Conservation (phyloP, 1,140 invertebrate species). For the Calycopis cecrops region DNA sequence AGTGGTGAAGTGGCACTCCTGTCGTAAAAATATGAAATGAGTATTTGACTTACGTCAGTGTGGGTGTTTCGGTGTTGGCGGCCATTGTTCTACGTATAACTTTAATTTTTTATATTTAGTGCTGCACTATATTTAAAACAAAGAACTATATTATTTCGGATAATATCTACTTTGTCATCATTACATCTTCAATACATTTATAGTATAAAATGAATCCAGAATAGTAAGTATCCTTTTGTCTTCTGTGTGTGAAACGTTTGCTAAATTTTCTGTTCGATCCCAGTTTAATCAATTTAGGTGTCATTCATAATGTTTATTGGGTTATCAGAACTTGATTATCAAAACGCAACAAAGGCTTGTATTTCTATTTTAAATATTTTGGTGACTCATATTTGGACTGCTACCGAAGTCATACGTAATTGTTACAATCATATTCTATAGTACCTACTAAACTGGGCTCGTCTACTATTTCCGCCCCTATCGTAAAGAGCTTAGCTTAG, state of each 20-base stretch:
- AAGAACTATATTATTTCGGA: conserved; percentile 55
- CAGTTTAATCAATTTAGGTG: conserved; percentile 30
- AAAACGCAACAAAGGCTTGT: conserved; percentile 1
- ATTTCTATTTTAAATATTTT: conserved; percentile 13
- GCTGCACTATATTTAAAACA: conserved; percentile 51
- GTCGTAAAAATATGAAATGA: conserved; percentile 33
- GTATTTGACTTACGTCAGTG: conserved; percentile 70
- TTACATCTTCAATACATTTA: conserved; percentile 52
- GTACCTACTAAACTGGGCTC: conserved; percentile 8
- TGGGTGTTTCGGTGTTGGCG: conserved; percentile 68
- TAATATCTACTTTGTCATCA: conserved; percentile 43
- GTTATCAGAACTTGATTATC: neutral
- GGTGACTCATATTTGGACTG: conserved; percentile 49
- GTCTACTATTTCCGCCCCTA: conserved; percentile 30
- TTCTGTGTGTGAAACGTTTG: conserved; percentile 48
- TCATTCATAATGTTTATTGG: conserved; percentile 16
- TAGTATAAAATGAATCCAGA: conserved; percentile 73
- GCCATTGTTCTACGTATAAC: conserved; percentile 72
- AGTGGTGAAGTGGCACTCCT: conserved; percentile 59
- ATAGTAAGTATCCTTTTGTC: conserved; percentile 62
- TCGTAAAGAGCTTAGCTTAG: conserved; percentile 17
- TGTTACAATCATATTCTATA: neutral
- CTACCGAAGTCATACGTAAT: conserved; percentile 6
- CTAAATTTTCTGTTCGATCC: conserved; percentile 51
- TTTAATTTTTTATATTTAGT: conserved; percentile 64